Percentiles rank a stretch among this genome's conserved stretches.
Evolutionary conservation across 2,113 vertebrate species (phyloP).

Genomic region (Turdus rufiventris): DNA sequence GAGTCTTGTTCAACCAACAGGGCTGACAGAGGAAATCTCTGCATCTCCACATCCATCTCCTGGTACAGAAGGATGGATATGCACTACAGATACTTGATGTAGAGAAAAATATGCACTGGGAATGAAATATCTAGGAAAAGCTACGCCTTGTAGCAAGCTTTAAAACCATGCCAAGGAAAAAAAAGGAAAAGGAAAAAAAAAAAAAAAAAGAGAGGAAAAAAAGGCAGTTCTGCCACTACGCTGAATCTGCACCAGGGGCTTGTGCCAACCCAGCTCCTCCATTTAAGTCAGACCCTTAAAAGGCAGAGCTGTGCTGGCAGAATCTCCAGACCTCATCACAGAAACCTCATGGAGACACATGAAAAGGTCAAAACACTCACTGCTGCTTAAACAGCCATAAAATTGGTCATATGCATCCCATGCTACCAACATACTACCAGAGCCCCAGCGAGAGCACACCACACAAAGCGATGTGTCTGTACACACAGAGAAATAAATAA

Average conservation of each 20-base stretch:
- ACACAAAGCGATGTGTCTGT: background rate
- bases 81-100: background rate
- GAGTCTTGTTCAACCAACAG: background rate
- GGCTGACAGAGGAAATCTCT: rapidly evolving
- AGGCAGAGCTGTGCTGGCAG: constrained; percentile 39
- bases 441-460: background rate
- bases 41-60: background rate
- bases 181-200: rapidly evolving
- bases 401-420: background rate
- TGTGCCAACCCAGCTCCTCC: constrained; percentile 32
- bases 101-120: background rate
- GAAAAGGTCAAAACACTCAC: constrained; percentile 9
- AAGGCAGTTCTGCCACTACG: background rate
- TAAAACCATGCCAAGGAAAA: background rate
- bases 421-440: background rate
- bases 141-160: background rate
- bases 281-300: constrained; percentile 50
- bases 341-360: constrained; percentile 15
- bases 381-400: background rate
- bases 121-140: background rate
- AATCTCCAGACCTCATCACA: background rate
- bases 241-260: background rate
- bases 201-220: background rate
- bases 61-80: rapidly evolving
- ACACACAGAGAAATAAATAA: background rate